phyloP scores from a whole-genome alignment of 2,113 vertebrate species.

The Phalacrocorax aristotelis region DNA sequence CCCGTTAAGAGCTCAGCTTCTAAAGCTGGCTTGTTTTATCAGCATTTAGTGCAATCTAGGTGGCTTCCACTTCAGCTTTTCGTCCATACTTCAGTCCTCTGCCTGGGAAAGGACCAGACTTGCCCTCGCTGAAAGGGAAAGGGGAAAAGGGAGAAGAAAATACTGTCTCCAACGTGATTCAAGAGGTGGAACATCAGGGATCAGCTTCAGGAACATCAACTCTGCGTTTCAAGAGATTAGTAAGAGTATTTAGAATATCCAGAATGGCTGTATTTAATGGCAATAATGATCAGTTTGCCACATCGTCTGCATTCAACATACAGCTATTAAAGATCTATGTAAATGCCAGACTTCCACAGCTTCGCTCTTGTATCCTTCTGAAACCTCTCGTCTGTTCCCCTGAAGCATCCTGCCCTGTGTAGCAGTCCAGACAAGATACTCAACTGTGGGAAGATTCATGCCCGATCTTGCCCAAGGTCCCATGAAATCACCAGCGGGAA shows the following conservation, averaged over 20 bases:
- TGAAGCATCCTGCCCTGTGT: rapidly evolving
- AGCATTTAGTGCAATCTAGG: rapidly evolving
- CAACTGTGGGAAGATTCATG: not conserved
- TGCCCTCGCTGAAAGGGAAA: not conserved
- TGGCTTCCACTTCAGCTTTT: not conserved
- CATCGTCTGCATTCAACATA: not conserved
- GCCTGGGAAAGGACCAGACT: not conserved
- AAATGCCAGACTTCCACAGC: not conserved
- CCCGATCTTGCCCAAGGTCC: not conserved
- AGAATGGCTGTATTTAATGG: not conserved
- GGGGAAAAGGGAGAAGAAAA: not conserved
- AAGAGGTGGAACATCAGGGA: not conserved
- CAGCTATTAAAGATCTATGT: not conserved
- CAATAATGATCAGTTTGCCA: not conserved
- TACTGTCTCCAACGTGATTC: not conserved
- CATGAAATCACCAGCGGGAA: not conserved
- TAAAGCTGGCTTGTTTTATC: not conserved
- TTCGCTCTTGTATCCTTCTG: not conserved
- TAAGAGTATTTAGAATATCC: not conserved
- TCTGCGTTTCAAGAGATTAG: not conserved
- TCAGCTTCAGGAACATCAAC: not conserved
- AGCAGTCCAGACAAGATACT: not conserved
- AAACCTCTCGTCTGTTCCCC: not conserved
- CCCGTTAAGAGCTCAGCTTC: not conserved
- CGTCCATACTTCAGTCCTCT: rapidly evolving